Evolutionary conservation across 2,888 invertebrate species (phyloP), one percentile per base, ranked within the genome.

Genomic region (Embidobia sp.): DNA sequence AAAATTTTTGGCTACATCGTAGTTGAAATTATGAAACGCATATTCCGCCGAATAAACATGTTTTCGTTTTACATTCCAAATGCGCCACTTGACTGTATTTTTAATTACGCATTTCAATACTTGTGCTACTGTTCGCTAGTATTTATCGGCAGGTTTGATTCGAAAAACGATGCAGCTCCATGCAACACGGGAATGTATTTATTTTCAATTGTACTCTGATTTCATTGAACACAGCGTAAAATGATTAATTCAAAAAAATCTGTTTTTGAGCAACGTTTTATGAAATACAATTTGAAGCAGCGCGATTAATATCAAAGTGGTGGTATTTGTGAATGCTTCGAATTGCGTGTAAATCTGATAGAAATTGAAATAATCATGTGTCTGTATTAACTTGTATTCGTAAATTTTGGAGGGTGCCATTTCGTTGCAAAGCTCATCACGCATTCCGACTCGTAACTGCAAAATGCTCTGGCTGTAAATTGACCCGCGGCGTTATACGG

Each of bases 331-430:
- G 37, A 57, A 73, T 57, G 31, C 42, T 64, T 49, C 42, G 44
- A 57, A 74, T 64, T 44, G 51, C 59, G 46, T 66, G 51, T 76
- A 57, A 77, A 70, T 77, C 66, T 72, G 66, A 51, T 70, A 66
- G 59, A 49, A 69, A 77, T 66, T 72, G 49, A 63, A 66, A 77
- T 73, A 66, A 77, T 77, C 67, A 44, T 55, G 67, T 51, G 63
- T 76, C 61, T 66, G 59, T 70, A 76, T 76, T 70, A 77, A 66
- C 72, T 72, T 77, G 75, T 72, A 74, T 66, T 55, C 76, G 76
- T 78, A 76, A 76, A 77, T 64, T 73, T 66, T 57, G 55, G 57
- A 64, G 74, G 66, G 72, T 55, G 69, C 76, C 67, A 77, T 70
- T 67, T 74, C 67, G 66, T 59, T 27, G 67, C 57, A 64, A 61